Evolutionary conservation across 2,113 vertebrate species (phyloP), one percentile per base, ranked within the genome.

Genomic region (Syrrhaptes paradoxus): DNA sequence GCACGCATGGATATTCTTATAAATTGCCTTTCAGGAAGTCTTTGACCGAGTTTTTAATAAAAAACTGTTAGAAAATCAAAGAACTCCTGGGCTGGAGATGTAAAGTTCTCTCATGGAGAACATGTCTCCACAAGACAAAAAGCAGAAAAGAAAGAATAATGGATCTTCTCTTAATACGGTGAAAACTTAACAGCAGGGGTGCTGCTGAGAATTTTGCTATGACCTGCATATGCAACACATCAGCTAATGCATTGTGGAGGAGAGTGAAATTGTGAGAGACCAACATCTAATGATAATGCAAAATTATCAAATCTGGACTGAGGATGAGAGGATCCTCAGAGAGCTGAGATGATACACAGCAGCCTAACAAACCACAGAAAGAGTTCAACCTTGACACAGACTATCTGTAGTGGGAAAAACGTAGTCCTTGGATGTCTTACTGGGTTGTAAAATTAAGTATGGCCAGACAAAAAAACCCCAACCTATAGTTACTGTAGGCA

Each of bases 81-180:
- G 46, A n/a, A 80, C 19, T 90, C 76, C 62, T 61, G 49, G 18
- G 24, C 29, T 87, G 41, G 49, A 97, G 80, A 93, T 54, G 45
- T 32, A 73, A 89, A 80, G 34, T 76, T 76, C 74, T 77, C 34
- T 87, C 62, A 38, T 20, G 18, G 32, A 96, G 70, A 95, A 81
- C 90, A 67, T 81, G 92, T 31, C 80, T 90, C 66, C 90, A 86
- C 94, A 89, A 94, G 85, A 80, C 32, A 90, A 87, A 93, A 85
- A 67, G 55, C 58, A 83, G 31, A 81, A 57, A 87, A 62, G 48
- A 73, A 84, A 86, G 63, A 89, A 88, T 77, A 95, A 90, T 59
- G 43, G 90, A 49, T 70, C 74, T 75, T 70, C 59, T 85, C 62
- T 89, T 95, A 93, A 95, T 86, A 62, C 32, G 32, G 74, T 66